Evolutionary conservation across 2,888 invertebrate species (phyloP).

Genomic region (Tyria jacobaeae): DNA sequence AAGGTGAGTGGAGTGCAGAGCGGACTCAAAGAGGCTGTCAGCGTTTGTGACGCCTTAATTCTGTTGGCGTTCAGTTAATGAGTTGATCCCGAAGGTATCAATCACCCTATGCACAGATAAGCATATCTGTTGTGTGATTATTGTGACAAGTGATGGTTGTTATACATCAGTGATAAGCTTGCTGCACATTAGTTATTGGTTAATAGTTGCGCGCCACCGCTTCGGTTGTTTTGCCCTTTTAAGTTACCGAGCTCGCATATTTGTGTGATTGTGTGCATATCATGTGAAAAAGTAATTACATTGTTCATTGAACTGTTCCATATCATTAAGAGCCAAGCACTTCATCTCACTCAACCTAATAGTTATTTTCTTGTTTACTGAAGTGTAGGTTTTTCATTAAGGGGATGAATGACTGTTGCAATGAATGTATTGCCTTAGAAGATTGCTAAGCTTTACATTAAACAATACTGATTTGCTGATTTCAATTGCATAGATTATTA

Average conservation of each 20-base stretch:
- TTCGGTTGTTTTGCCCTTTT: slow-evolving; percentile 14
- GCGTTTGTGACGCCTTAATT: slow-evolving; percentile 58
- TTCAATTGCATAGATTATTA: too few species aligned
- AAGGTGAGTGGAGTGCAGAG: slow-evolving; percentile 70
- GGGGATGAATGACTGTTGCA: too few species aligned
- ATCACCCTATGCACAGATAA: slow-evolving; percentile 53
- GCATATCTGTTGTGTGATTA: slow-evolving; percentile 54
- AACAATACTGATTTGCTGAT: neutral
- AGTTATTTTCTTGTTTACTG: neutral
- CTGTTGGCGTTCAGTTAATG: slow-evolving; percentile 45
- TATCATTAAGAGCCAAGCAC: slow-evolving; percentile 4
- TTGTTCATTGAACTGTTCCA: slow-evolving; percentile 13
- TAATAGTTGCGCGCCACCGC: slow-evolving; percentile 23
- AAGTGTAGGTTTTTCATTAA: too few species aligned
- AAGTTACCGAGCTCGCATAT: slow-evolving; percentile 1
- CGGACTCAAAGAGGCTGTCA: slow-evolving; percentile 43
- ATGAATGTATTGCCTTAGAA: neutral
- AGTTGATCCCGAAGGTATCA: slow-evolving; percentile 46
- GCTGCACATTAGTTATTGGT: slow-evolving; percentile 30
- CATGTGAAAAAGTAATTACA: slow-evolving; percentile 19
- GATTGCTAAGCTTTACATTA: neutral
- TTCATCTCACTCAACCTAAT: neutral
- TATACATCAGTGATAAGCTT: slow-evolving; percentile 43
- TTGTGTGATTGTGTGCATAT: slow-evolving; percentile 10
- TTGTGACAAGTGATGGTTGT: slow-evolving; percentile 53